These are phyloP conservation scores for Agonopterix heracliana DNA, from an alignment of 2,888 invertebrate genomes.

Conservation along the genomic window DNA sequence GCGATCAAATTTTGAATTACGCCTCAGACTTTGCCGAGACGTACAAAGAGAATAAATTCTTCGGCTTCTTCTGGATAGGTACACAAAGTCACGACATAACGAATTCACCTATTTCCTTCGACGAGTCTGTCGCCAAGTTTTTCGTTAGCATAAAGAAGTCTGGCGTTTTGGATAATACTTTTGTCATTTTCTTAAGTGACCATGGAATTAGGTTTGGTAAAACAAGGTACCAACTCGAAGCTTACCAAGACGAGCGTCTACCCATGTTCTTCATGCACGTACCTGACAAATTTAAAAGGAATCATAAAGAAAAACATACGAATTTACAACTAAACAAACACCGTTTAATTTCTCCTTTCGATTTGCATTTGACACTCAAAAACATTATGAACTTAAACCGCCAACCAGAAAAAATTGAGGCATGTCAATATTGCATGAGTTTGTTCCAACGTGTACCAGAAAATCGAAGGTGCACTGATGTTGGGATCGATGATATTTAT, in stretches of 20 bases:
- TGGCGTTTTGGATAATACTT: background rate
- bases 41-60: background rate
- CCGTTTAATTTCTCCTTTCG: slow-evolving; percentile 1
- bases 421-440: background rate
- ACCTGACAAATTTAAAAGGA: background rate
- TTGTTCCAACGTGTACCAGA: background rate
- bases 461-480: background rate
- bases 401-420: background rate
- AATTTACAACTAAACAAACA: slow-evolving; percentile 1
- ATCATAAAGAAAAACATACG: background rate
- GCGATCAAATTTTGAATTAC: background rate
- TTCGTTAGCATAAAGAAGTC: background rate
- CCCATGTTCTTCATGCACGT: background rate
- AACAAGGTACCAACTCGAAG: background rate
- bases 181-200: background rate
- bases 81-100: background rate
- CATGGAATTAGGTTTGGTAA: background rate
- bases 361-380: slow-evolving; percentile 1
- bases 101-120: background rate
- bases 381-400: background rate
- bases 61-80: slow-evolving; percentile 1
- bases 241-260: background rate
- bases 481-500: background rate
- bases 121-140: background rate
- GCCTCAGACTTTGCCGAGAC: background rate